Evolutionary conservation across 2,888 invertebrate genomes (phyloP), one percentile per base, ranked within the genome.

Genomic region (Cantharis rustica): DNA sequence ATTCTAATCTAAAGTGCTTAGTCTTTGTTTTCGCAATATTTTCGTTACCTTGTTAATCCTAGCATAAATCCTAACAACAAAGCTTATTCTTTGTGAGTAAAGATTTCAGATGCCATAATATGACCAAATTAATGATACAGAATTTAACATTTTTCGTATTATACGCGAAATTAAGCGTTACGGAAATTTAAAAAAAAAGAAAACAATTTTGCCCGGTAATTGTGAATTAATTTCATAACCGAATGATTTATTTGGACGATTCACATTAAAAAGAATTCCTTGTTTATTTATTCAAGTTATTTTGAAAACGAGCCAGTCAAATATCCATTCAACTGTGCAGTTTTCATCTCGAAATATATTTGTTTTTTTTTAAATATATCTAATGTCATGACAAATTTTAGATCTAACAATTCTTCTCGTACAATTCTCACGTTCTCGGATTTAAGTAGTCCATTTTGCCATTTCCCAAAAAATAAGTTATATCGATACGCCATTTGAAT

Each of bases 81-180:
- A 71, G 71, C 75, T 75, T 75, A 75, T 75, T 75, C 75, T 66
- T 71, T 69, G 71, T 76, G 31, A 47, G 72, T 69, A 72, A 76
- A 76, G 76, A 76, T 76, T 76, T 72, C 61, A 69, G 69, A 70
- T 72, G 76, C 68, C 76, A 76, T 72, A 72, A 75, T 75, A 75
- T 72, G 75, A 72, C 68, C 69, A 70, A 76, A 76, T 76, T 76
- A 76, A 76, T 76, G 72, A 71, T 62, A 69, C 61, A 73, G 63
- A 73, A 76, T 47, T 47, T 47, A 47, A 47, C n/a, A 47, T 13
- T 47, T 47, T 47, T 47, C n/a, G 31, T 13, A 13, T 31, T 31
- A 31, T 31, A 13, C 31, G 13, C 13, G 13, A 31, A 31, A 13
- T 13, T 31, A 31, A 47, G n/a, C 5, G n/a, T 47, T 47, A 47